phyloP scores from a whole-genome alignment of 2,797 vertebrate species.

The Phalanger gymnotis region DNA sequence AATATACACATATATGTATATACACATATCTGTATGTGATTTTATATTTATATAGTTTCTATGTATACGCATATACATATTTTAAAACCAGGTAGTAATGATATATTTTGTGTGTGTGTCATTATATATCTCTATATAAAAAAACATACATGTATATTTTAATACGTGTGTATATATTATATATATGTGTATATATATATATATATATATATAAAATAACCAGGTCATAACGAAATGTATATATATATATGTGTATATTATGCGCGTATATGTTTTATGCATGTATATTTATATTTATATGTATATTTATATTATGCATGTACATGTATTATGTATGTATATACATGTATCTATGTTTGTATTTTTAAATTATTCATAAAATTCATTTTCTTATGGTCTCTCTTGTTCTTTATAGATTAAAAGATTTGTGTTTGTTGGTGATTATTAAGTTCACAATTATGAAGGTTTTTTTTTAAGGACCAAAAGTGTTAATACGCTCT shows the following conservation, averaged over 20 bases:
- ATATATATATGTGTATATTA: too few relatives aligned
- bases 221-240: too few relatives aligned
- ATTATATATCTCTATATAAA: too few relatives aligned
- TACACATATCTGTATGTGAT: background rate
- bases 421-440: background rate
- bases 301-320: too few relatives aligned
- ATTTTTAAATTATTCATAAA: background rate
- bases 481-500: background rate
- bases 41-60: background rate
- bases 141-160: too few relatives aligned
- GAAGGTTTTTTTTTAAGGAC: background rate
- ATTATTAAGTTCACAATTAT: background rate
- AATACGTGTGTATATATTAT: background rate
- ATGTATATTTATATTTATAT: too few relatives aligned
- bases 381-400: background rate
- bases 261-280: fast-evolving
- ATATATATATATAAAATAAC: too few relatives aligned
- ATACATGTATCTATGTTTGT: background rate
- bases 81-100: background rate
- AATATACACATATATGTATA: too few relatives aligned
- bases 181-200: too few relatives aligned
- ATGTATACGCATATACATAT: background rate
- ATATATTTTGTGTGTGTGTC: background rate
- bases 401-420: background rate
- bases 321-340: background rate